Evolutionary conservation across 2,888 invertebrate genomes (phyloP).

Genomic region (Drosophila eohydei): DNA sequence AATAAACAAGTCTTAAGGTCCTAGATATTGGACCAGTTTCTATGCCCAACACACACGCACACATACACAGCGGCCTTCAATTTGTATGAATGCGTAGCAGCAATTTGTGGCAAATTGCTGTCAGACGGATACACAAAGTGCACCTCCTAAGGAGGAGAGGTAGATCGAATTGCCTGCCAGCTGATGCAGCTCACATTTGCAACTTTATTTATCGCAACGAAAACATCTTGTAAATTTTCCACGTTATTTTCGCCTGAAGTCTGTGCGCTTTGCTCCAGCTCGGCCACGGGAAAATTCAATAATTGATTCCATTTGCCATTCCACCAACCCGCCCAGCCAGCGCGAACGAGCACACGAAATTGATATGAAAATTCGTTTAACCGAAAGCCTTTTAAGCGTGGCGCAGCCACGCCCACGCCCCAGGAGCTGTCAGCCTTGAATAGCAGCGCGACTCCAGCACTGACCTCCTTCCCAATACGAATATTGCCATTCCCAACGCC

Average conservation of each 20-base stretch:
- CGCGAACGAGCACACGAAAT: slow-evolving; percentile 47
- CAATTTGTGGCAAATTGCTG: slow-evolving; percentile 77
- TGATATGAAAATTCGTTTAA: slow-evolving; percentile 81
- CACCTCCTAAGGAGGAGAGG: slow-evolving; percentile 15
- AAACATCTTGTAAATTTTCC: slow-evolving; percentile 81
- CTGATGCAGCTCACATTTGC: slow-evolving; percentile 75
- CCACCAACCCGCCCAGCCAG: slow-evolving; percentile 38
- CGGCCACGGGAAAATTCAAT: slow-evolving; percentile 67
- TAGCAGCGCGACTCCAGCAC: neutral
- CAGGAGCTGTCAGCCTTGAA: slow-evolving; percentile 47
- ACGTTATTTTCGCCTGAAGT: slow-evolving; percentile 69
- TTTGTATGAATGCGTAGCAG: slow-evolving; percentile 74
- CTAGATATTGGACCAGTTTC: slow-evolving; percentile 64
- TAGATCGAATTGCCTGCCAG: slow-evolving; percentile 45
- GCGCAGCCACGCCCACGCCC: slow-evolving; percentile 59
- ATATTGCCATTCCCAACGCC: slow-evolving; percentile 21
- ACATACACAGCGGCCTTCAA: slow-evolving; percentile 38
- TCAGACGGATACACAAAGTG: slow-evolving; percentile 50
- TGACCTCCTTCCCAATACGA: slow-evolving; percentile 42
- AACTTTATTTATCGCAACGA: slow-evolving; percentile 79
- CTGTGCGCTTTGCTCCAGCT: slow-evolving; percentile 19
- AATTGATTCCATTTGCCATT: slow-evolving; percentile 76
- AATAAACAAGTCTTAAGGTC: slow-evolving; percentile 76
- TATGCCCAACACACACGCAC: slow-evolving; percentile 17
- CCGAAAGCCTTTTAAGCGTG: slow-evolving; percentile 62